Evolutionary conservation across 1,140 invertebrate genomes (phyloP).

Genomic region (Trichogramma pretiosum): DNA sequence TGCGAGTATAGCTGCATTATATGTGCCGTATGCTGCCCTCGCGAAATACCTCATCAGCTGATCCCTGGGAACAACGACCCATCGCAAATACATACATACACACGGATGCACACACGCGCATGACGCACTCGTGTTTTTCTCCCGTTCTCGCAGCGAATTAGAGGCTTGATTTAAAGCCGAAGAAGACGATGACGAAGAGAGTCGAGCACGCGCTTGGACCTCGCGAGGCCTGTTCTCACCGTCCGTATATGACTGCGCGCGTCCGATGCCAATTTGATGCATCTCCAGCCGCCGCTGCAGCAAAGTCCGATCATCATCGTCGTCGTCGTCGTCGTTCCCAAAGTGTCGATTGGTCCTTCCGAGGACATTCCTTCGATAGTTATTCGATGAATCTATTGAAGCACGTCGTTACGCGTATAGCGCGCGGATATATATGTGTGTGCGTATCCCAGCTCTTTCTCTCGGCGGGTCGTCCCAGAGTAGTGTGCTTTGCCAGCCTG

Average conservation of each 20-base stretch:
- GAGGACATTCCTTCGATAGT: constrained; percentile 45
- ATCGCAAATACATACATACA: constrained; percentile 19
- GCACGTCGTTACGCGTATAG: no score
- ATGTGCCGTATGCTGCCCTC: no score
- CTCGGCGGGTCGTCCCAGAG: constrained; percentile 28
- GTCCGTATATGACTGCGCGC: constrained; percentile 18
- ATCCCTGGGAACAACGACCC: no score
- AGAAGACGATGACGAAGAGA: no score
- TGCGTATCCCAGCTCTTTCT: constrained; percentile 15
- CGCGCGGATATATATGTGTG: no score
- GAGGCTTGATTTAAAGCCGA: no score
- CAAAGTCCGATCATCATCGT: constrained; percentile 3
- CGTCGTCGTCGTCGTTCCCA: no score
- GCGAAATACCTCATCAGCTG: no score
- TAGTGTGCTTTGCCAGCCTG: no score
- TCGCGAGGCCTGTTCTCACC: constrained; percentile 43
- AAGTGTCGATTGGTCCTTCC: constrained; percentile 41
- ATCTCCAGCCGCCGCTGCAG: constrained; percentile 28
- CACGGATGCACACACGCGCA: constrained; percentile 32
- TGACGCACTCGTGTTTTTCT: constrained; percentile 43
- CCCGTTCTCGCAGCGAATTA: no score
- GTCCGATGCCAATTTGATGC: constrained; percentile 33
- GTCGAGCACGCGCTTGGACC: no score
- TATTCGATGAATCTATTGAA: constrained; percentile 48
- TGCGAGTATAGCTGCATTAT: no score